These are phyloP conservation scores for Taeniopygia guttata DNA, from an alignment of 2,797 vertebrate species.

Conservation along the genomic window DNA sequence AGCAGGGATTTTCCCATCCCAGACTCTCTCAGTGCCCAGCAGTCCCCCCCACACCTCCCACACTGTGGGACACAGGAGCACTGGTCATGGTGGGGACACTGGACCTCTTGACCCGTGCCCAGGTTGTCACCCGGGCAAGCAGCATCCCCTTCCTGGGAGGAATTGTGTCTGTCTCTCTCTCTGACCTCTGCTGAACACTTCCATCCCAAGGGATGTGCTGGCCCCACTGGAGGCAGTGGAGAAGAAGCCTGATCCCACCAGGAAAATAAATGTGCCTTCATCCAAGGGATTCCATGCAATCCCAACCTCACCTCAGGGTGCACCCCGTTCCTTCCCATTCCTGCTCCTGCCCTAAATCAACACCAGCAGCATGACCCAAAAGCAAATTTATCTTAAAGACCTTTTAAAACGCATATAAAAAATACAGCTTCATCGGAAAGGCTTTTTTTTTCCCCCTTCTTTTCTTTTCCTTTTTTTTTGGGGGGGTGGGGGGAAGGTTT, in stretches of 20 bases:
- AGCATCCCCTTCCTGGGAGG: neutral
- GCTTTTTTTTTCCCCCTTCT: neutral
- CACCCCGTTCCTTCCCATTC: neutral
- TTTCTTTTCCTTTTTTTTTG: neutral
- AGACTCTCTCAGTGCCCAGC: neutral
- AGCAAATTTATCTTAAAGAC: conserved; percentile 73
- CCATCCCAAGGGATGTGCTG: neutral
- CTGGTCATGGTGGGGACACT: rapidly evolving
- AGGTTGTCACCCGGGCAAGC: neutral
- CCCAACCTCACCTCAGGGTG: neutral
- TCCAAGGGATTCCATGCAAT: rapidly evolving
- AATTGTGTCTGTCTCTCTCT: neutral
- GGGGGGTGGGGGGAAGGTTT: conserved; percentile 48
- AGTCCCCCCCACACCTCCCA: rapidly evolving
- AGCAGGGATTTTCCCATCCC: neutral
- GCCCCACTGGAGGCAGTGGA: rapidly evolving
- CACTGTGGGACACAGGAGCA: neutral
- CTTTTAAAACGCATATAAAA: neutral
- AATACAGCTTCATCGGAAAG: conserved; percentile 77
- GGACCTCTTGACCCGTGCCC: neutral
- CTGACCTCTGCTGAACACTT: neutral
- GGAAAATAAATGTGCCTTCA: neutral
- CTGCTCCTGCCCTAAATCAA: neutral
- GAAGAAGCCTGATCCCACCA: neutral
- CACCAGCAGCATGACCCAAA: conserved; percentile 32